Conservation (phyloP, 1,140 invertebrate species). For the Watersipora subatra region DNA sequence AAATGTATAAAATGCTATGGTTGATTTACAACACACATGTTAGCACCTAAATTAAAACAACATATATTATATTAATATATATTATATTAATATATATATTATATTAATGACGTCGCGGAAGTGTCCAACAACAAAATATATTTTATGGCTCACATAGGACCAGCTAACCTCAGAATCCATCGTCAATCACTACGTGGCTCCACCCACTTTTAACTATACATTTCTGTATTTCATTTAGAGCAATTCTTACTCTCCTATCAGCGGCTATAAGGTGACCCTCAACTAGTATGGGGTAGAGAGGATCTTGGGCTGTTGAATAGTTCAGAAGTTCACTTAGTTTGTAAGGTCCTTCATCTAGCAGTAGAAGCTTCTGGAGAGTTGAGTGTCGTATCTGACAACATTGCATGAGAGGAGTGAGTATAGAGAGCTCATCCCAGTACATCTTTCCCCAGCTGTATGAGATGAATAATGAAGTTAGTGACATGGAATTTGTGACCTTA, state of each 20-base stretch:
- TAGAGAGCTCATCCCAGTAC: slow-evolving; percentile 80
- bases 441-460: slow-evolving; percentile 70
- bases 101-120: no score
- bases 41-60: no score
- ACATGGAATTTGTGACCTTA: no score
- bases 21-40: no score
- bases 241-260: slow-evolving; percentile 63
- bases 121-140: no score
- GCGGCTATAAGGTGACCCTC: slow-evolving; percentile 76
- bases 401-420: slow-evolving; percentile 80
- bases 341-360: slow-evolving; percentile 67
- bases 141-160: no score
- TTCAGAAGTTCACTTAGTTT: slow-evolving; percentile 62
- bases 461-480: no score
- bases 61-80: no score
- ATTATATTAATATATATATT: no score
- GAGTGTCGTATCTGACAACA: slow-evolving; percentile 69
- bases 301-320: slow-evolving; percentile 63
- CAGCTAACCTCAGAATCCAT: slow-evolving; percentile 18
- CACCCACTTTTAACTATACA: slow-evolving; percentile 17
- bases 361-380: slow-evolving; percentile 57
- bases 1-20: no score
- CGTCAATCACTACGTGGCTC: slow-evolving; percentile 18
- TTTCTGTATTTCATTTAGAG: slow-evolving; percentile 29
- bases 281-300: slow-evolving; percentile 69